Base-by-base conservation (phyloP, 2,888 invertebrate species). In the Dolichopus griseipennis region DNA sequence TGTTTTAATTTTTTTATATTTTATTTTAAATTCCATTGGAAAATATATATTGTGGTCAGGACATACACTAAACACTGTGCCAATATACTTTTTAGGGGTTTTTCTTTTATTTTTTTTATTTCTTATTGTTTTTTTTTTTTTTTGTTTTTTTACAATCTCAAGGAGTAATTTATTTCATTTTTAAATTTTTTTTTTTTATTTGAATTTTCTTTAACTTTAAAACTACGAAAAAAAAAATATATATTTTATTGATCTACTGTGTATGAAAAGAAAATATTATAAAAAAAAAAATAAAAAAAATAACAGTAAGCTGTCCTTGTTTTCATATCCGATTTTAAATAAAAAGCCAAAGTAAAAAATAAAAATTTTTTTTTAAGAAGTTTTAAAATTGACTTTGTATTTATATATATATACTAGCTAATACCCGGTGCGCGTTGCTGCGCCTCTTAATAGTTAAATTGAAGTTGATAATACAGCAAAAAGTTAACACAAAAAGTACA, bases 21-120 rank as follows among this genome's bases (percentile, higher is more conserved):
- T 18, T n/a, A n/a, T 52, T 52, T 52, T 52, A 41, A 41, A 41
- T 27, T 27, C 12, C 8, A 10, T 34, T 37, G 37, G 8, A 12
- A 37, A 37, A 37, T 37, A 37, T 34, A 43, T 52, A n/a, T 52
- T 52, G 52, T 52, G 52, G 52, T 52, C 52, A 52, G 52, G 52
- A 52, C 18, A 6, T 52, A 52, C 52, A 18, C 52, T 52, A 52
- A 52, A 18, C 52, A 52, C 2, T 52, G 5, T 52, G 52, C 52
- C 52, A 52, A 52, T 52, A 52, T 18, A 52, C 52, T 52, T 52
- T 52, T 18, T 52, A 1, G 15, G 18, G 6, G 9, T 52, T 7
- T 9, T 41, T 41, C n/a, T n/a, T n/a, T n/a, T n/a, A n/a, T 43
- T 43, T 15, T 15, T 15, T 43, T 12, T 43, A 15, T 15, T 15